Percentiles rank a stretch among this genome's conserved stretches.
Conservation (phyloP, 1,140 invertebrate genomes). For the Megathymus violae region DNA sequence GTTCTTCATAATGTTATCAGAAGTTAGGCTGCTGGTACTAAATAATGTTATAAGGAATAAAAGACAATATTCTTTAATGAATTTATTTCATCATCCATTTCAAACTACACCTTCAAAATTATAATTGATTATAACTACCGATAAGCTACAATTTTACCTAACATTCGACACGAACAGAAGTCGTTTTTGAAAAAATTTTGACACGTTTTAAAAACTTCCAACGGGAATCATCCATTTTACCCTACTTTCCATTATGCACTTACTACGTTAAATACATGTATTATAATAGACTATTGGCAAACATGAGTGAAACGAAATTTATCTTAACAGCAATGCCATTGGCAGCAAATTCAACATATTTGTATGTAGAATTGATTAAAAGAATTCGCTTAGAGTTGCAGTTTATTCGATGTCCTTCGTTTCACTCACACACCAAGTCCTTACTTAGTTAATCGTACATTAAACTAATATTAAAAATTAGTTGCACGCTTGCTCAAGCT, state of each 20-base stretch:
- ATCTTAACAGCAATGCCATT: conserved; percentile 12
- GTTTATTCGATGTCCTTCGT: conserved; percentile 28
- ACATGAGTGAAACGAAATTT: conserved; percentile 30
- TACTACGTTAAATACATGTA: conserved; percentile 63
- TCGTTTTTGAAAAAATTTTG: conserved; percentile 75
- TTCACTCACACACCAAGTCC: conserved; percentile 19
- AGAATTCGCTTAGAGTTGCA: conserved; percentile 7
- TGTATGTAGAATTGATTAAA: background rate
- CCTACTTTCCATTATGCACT: conserved; percentile 70
- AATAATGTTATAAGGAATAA: conserved; percentile 23
- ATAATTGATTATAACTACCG: conserved; percentile 81
- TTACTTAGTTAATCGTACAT: conserved; percentile 48
- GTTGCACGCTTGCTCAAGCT: conserved; percentile 73
- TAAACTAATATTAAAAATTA: conserved; percentile 67
- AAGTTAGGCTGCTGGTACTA: too few species aligned
- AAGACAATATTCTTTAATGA: conserved; percentile 55
- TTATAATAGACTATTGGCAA: conserved; percentile 22
- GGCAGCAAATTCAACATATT: background rate
- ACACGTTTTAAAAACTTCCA: conserved; percentile 72
- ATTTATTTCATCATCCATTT: conserved; percentile 80
- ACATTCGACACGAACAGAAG: conserved; percentile 62
- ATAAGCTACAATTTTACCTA: conserved; percentile 81
- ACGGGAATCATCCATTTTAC: conserved; percentile 63
- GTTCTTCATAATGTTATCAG: too few species aligned
- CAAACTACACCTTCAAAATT: conserved; percentile 82